Conservation (phyloP, 2,797 vertebrate species). For the Hybognathus amarus region DNA sequence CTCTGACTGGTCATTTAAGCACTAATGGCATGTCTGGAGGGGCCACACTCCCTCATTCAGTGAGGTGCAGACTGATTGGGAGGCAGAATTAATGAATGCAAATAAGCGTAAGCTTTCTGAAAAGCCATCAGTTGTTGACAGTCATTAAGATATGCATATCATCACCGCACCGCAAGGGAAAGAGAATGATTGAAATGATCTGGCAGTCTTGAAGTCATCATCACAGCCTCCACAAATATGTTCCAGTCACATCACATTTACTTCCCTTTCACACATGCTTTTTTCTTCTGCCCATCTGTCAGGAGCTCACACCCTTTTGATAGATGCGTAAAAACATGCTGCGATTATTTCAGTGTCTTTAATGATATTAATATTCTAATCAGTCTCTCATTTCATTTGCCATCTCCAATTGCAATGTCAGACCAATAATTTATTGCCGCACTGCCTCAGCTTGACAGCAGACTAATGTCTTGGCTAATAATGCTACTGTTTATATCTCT, state of each 20-base stretch:
- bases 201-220: slow-evolving; percentile 66
- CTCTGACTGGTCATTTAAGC: slow-evolving; percentile 37
- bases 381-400: slow-evolving; percentile 51
- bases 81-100: slow-evolving; percentile 63
- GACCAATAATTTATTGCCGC: slow-evolving; percentile 43
- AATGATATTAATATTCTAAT: slow-evolving; percentile 55
- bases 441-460: slow-evolving; percentile 26
- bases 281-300: slow-evolving; percentile 38
- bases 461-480: slow-evolving; percentile 40
- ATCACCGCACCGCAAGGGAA: slow-evolving; percentile 61
- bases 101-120: slow-evolving; percentile 67
- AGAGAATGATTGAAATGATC: slow-evolving; percentile 69
- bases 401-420: slow-evolving; percentile 48
- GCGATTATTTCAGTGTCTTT: slow-evolving; percentile 33
- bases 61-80: slow-evolving; percentile 58
- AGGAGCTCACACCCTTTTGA: slow-evolving; percentile 46
- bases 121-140: slow-evolving; percentile 69
- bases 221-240: slow-evolving; percentile 63
- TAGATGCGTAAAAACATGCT: slow-evolving; percentile 30
- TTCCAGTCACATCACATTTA: slow-evolving; percentile 67
- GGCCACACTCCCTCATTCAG: slow-evolving; percentile 52
- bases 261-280: slow-evolving; percentile 59
- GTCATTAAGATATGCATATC: slow-evolving; percentile 71
- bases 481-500: slow-evolving; percentile 36
- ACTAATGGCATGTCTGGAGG: slow-evolving; percentile 37